phyloP scores from a whole-genome alignment of 2,797 vertebrate genomes.

The Tragopan temminckii region DNA sequence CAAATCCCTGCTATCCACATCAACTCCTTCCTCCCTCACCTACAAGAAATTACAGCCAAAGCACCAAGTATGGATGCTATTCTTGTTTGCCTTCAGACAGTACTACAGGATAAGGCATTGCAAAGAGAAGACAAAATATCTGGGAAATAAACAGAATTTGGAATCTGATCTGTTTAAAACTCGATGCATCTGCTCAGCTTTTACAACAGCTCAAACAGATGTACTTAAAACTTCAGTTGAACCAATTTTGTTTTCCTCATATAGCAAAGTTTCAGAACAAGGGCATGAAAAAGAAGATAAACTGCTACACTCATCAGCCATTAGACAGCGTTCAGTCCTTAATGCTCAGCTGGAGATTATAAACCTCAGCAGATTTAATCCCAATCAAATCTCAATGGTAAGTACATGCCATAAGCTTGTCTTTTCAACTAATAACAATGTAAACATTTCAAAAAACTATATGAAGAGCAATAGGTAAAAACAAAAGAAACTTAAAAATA shows the following conservation, averaged over 20 bases:
- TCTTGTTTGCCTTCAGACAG: background rate
- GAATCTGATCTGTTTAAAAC: background rate
- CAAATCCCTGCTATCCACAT: background rate
- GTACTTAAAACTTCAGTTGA: background rate
- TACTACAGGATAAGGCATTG: background rate
- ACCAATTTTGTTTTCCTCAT: background rate
- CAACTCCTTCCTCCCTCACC: background rate
- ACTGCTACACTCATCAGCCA: background rate
- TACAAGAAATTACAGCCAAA: background rate
- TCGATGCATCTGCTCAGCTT: background rate
- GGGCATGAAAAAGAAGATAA: background rate
- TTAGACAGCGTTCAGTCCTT: rapidly evolving
- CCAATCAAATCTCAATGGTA: background rate
- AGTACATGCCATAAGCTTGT: background rate
- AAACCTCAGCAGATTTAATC: background rate
- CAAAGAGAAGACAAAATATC: background rate
- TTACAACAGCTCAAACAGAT: background rate
- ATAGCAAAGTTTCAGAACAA: background rate
- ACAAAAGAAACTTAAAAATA: background rate
- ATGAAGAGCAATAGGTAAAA: background rate
- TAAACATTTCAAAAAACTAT: background rate
- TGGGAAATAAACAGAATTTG: background rate
- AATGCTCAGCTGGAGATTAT: background rate
- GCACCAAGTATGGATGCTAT: background rate
- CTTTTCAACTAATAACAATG: background rate